Conservation (phyloP, 2,113 vertebrate species). For the Gavia stellata region DNA sequence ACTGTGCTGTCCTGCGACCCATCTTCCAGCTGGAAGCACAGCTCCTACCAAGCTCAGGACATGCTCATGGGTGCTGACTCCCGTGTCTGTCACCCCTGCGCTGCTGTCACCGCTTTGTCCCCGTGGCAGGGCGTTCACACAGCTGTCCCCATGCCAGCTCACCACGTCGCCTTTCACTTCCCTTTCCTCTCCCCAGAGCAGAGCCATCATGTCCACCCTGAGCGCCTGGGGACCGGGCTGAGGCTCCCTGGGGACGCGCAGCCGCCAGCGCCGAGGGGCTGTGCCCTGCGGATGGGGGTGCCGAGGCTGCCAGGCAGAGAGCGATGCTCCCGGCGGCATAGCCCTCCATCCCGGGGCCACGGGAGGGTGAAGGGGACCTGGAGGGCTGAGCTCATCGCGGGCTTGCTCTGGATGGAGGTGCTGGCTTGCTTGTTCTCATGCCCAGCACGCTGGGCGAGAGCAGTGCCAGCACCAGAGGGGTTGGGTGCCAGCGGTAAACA, state of each 20-base stretch:
- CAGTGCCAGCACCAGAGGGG: not conserved
- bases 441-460: rapidly evolving
- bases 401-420: not conserved
- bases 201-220: not conserved
- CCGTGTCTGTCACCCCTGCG: rapidly evolving
- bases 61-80: not conserved
- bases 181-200: not conserved
- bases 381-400: not conserved
- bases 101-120: not conserved
- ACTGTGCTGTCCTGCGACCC: not conserved
- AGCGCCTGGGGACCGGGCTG: not conserved
- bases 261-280: not conserved
- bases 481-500: not conserved
- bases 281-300: not conserved
- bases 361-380: not conserved
- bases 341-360: rapidly evolving
- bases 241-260: not conserved
- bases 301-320: not conserved
- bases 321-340: rapidly evolving
- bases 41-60: not conserved
- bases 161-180: not conserved
- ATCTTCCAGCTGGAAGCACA: not conserved
- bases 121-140: rapidly evolving
- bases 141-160: rapidly evolving
- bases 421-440: rapidly evolving